These are phyloP conservation scores for Silurus meridionalis DNA, from an alignment of 2,113 vertebrate genomes.

Conservation along the genomic window DNA sequence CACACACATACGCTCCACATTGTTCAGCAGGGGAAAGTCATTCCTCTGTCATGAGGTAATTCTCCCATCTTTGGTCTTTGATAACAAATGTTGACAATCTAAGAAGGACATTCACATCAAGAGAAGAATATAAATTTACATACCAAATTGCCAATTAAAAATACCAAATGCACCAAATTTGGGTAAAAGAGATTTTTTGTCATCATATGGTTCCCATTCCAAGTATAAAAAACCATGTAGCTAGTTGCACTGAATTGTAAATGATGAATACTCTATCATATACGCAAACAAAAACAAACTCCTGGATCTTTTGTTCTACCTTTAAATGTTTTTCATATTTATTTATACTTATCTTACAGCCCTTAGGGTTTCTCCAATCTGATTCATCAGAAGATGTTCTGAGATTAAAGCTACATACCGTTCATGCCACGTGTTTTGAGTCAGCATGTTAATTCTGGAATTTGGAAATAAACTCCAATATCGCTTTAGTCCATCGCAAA, in stretches of 20 bases:
- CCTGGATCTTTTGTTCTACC: background rate
- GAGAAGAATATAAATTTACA: background rate
- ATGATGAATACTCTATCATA: background rate
- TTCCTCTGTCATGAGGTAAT: conserved; percentile 49
- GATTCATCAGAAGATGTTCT: background rate
- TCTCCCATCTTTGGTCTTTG: conserved; percentile 6
- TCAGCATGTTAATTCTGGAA: too few species aligned
- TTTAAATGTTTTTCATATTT: background rate
- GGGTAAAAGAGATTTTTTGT: too few species aligned
- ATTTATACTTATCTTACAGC: background rate
- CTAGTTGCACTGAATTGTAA: background rate
- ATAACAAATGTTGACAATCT: background rate
- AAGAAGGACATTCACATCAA: background rate
- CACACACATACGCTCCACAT: conserved; percentile 6
- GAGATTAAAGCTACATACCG: background rate
- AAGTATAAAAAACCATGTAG: too few species aligned
- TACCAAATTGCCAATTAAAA: too few species aligned
- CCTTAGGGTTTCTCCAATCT: background rate
- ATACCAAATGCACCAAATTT: too few species aligned
- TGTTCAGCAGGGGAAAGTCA: conserved; percentile 48
- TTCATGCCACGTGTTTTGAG: background rate
- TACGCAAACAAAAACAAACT: background rate
- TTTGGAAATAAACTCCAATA: too few species aligned
- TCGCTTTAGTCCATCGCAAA: too few species aligned
- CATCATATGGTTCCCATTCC: too few species aligned